These are phyloP conservation scores for Scolopax bukidnonensis DNA, from an alignment of 2,797 vertebrate species.

Conservation along the genomic window DNA sequence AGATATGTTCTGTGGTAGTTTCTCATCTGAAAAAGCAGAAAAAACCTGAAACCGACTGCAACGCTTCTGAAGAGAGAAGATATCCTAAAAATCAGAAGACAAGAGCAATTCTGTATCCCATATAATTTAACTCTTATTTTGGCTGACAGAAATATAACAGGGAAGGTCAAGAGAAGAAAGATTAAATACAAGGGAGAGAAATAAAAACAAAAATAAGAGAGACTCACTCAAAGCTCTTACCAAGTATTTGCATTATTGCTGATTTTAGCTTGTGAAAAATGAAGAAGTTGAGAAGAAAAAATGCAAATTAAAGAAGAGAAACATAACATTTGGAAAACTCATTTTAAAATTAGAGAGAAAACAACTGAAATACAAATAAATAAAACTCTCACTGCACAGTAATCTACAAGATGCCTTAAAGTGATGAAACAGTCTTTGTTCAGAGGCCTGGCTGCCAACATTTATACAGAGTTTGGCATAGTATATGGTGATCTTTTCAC, in stretches of 20 bases:
- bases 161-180: neutral
- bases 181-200: neutral
- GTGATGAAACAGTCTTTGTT: conserved; percentile 3
- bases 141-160: neutral
- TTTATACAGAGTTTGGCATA: conserved; percentile 23
- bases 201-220: neutral
- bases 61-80: neutral
- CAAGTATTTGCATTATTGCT: neutral
- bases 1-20: neutral
- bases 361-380: neutral
- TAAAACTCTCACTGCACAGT: neutral
- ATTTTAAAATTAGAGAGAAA: neutral
- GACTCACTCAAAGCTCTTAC: neutral
- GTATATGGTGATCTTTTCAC: neutral
- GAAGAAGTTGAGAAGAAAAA: neutral
- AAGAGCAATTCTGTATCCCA: neutral
- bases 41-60: neutral
- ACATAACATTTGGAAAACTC: neutral
- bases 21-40: neutral
- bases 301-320: neutral
- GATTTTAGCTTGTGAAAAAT: neutral
- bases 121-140: neutral
- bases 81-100: neutral
- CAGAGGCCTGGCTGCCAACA: neutral
- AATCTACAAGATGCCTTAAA: conserved; percentile 4